A percentile compares a stretch with the other conserved stretches of the same genome.
phyloP scores from a whole-genome alignment of 2,113 vertebrate species.

The Nothobranchius furzeri region DNA sequence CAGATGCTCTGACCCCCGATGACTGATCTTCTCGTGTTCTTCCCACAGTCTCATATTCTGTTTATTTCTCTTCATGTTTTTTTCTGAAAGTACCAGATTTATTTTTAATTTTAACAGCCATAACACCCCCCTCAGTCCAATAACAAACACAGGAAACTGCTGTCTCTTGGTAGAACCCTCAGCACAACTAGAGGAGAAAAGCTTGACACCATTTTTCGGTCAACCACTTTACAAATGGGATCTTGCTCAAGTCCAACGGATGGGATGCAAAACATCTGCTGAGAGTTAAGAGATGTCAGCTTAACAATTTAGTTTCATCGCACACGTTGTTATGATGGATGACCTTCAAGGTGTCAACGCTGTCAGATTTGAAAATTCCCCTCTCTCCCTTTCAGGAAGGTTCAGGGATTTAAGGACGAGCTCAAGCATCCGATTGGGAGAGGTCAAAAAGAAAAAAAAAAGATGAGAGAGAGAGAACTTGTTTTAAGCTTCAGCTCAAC shows the following conservation, averaged over 20 bases:
- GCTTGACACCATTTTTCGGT: conserved; percentile 5
- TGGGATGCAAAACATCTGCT: conserved; percentile 50
- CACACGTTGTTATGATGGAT: conserved; percentile 16
- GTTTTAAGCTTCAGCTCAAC: neutral
- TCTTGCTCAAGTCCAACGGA: conserved; percentile 6
- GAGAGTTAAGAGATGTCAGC: conserved; percentile 24
- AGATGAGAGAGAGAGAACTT: neutral
- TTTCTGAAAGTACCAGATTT: conserved; percentile 13
- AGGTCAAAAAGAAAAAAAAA: neutral
- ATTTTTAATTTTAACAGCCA: conserved; percentile 58
- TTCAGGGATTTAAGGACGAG: conserved; percentile 30
- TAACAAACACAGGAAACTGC: conserved; percentile 80
- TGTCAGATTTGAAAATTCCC: conserved; percentile 29
- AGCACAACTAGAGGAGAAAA: conserved; percentile 39
- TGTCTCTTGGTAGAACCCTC: conserved; percentile 53
- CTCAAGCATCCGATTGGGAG: conserved; percentile 16
- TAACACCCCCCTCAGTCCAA: conserved; percentile 49
- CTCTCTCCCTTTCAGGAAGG: conserved; percentile 5
- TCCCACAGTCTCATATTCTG: no score
- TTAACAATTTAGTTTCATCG: conserved; percentile 37
- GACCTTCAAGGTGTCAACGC: conserved; percentile 24
- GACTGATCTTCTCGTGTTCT: no score
- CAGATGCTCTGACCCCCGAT: no score
- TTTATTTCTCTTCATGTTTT: conserved; percentile 27
- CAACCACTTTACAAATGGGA: conserved; percentile 14